A percentile compares a stretch with the other conserved stretches of the same genome.
Evolutionary conservation across 2,888 invertebrate species (phyloP).

Genomic region (Gnatocerus cornutus): DNA sequence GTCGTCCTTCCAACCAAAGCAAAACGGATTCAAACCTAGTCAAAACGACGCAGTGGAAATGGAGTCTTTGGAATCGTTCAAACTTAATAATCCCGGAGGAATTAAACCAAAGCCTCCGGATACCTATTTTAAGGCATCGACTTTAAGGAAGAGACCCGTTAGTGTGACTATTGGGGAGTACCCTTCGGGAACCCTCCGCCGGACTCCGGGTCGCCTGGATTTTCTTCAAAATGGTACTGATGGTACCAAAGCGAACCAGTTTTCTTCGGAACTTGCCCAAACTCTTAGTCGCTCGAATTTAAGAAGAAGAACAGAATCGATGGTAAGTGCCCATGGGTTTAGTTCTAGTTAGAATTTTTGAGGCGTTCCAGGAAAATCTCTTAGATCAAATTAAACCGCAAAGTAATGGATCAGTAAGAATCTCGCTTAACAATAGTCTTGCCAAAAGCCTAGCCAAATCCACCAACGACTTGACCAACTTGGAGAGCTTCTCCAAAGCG

Average conservation of each 20-base stretch:
- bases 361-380: constrained; percentile 67
- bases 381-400: constrained; percentile 66
- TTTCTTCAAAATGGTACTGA: constrained; percentile 75
- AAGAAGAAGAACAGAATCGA: constrained; percentile 80
- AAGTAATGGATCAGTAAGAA: constrained; percentile 68
- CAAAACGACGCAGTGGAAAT: constrained; percentile 76
- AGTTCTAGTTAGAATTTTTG: constrained; percentile 10
- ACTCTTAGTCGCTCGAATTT: constrained; percentile 86
- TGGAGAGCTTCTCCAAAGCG: constrained; percentile 57
- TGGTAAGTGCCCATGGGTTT: constrained; percentile 71
- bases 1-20: constrained; percentile 59
- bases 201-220: constrained; percentile 82
- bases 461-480: constrained; percentile 63
- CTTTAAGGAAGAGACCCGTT: constrained; percentile 77
- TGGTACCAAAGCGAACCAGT: constrained; percentile 71
- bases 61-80: constrained; percentile 84
- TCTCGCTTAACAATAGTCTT: constrained; percentile 65
- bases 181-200: constrained; percentile 73
- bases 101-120: constrained; percentile 79
- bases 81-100: constrained; percentile 77
- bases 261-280: constrained; percentile 83
- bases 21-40: constrained; percentile 53
- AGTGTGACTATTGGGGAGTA: constrained; percentile 83
- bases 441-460: constrained; percentile 66
- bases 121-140: constrained; percentile 76